Conservation (phyloP, 2,888 invertebrate species). For the Corbicula japonica region DNA sequence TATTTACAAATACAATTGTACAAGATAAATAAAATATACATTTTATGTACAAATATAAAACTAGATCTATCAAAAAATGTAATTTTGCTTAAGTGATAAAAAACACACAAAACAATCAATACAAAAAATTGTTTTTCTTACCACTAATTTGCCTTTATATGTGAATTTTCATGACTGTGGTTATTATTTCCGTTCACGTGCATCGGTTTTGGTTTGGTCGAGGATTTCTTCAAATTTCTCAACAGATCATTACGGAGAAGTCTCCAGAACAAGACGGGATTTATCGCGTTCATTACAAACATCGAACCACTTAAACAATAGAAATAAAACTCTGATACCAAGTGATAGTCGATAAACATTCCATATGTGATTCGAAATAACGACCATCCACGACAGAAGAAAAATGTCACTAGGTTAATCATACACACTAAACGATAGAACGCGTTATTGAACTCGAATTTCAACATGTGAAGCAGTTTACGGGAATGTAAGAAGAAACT, state of each 20-base stretch:
- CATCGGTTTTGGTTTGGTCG: constrained; percentile 15
- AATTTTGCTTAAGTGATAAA: too few relatives aligned
- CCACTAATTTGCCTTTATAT: constrained; percentile 48
- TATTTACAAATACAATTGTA: too few relatives aligned
- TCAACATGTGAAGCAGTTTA: constrained; percentile 84
- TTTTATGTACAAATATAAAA: too few relatives aligned
- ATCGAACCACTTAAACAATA: constrained; percentile 74
- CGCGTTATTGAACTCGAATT: constrained; percentile 74
- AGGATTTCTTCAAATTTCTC: constrained; percentile 30
- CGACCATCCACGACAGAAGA: constrained; percentile 79
- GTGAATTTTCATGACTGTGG: constrained; percentile 35
- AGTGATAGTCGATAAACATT: constrained; percentile 72
- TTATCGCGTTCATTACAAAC: constrained; percentile 81
- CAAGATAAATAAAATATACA: too few relatives aligned
- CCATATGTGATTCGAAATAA: constrained; percentile 75
- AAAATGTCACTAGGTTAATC: constrained; percentile 83
- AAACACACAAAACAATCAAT: too few relatives aligned
- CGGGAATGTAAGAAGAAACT: constrained; percentile 85
- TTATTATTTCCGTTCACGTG: constrained; percentile 69
- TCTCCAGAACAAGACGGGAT: constrained; percentile 84
- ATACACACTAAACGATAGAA: constrained; percentile 78
- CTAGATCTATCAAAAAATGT: too few relatives aligned
- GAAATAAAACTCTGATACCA: constrained; percentile 77
- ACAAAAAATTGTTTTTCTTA: neutral
- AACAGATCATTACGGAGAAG: constrained; percentile 84